A percentile compares a stretch with the other conserved stretches of the same genome.
phyloP scores from a whole-genome alignment of 2,888 invertebrate species.

The Bugula neritina region DNA sequence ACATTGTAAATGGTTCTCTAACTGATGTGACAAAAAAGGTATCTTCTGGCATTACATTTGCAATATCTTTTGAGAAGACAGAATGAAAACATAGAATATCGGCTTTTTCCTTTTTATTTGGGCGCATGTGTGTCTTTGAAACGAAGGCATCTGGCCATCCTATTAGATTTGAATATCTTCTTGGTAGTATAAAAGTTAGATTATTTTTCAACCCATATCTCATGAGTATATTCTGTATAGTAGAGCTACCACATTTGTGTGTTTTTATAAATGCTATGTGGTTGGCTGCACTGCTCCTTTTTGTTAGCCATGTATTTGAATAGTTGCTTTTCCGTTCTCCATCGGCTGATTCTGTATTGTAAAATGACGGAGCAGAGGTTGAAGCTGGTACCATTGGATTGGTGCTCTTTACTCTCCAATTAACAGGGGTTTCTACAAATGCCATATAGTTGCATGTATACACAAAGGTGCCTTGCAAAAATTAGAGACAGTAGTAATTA shows the following conservation, averaged over 20 bases:
- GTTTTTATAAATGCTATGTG: slow-evolving; percentile 17
- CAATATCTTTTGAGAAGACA: not conserved
- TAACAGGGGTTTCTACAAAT: too few species aligned
- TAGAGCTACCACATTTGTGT: slow-evolving; percentile 10
- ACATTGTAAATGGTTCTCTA: not conserved
- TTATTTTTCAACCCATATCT: slow-evolving; percentile 3
- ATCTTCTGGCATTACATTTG: not conserved
- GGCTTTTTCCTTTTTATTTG: not conserved
- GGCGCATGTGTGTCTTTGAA: not conserved
- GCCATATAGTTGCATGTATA: too few species aligned
- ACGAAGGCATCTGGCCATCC: slow-evolving; percentile 17
- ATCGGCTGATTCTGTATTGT: too few species aligned
- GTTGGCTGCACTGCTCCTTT: not conserved
- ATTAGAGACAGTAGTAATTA: too few species aligned
- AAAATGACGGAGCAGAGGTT: too few species aligned
- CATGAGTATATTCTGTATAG: slow-evolving; percentile 18
- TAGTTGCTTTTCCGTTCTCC: too few species aligned
- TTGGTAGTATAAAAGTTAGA: slow-evolving; percentile 7
- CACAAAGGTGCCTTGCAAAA: too few species aligned
- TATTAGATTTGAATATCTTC: not conserved
- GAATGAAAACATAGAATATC: slow-evolving; percentile 20
- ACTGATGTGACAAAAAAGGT: slow-evolving; percentile 13
- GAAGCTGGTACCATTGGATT: too few species aligned
- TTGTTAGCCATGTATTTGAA: too few species aligned
- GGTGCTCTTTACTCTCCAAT: too few species aligned